Base-by-base conservation (phyloP, 2,888 invertebrate species). In the Aelia acuminata region DNA sequence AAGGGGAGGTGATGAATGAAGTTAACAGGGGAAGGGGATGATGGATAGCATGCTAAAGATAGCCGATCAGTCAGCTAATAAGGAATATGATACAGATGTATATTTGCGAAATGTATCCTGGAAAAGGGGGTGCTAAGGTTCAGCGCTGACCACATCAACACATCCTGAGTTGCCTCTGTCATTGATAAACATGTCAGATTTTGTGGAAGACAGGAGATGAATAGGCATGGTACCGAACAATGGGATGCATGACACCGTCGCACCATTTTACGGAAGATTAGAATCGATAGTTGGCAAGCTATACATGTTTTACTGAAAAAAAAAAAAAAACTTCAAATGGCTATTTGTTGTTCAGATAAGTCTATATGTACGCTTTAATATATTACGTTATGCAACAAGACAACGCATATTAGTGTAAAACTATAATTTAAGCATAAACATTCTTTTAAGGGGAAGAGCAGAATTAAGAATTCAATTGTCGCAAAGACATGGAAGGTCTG, bases 1-100 rank as follows among this genome's bases (percentile, higher is more conserved):
- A 20, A 80, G 43, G n/a, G 80, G 43, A n/a, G 22, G 39, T 80
- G 80, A 80, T 80, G 80, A 80, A 80, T 80, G 80, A 47, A 80
- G 43, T 80, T 80, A 80, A 47, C 80, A n/a, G 80, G n/a, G 43
- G 31, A 11, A 80, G 43, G 43, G 80, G 43, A 43, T 80, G 80
- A 43, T 43, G 39, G 80, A 80, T 80, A 43, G 43, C 22, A n/a
- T 7, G 80, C 43, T 80, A 43, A 22, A 80, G 39, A 43, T 80
- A 80, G n/a, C 43, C n/a, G 43, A 80, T 43, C 39, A 31, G 13
- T 18, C 22, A 0, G 35, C 63, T 70, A 70, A 70, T 70, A 70
- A 70, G 63, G 18, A 70, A 35, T 35, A 70, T 18, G 63, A 70
- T 70, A 70, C 63, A 70, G 31, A 70, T 18, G 35, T 70, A 35